phyloP scores from a whole-genome alignment of 2,113 vertebrate genomes.

The Fukomys damarensis region DNA sequence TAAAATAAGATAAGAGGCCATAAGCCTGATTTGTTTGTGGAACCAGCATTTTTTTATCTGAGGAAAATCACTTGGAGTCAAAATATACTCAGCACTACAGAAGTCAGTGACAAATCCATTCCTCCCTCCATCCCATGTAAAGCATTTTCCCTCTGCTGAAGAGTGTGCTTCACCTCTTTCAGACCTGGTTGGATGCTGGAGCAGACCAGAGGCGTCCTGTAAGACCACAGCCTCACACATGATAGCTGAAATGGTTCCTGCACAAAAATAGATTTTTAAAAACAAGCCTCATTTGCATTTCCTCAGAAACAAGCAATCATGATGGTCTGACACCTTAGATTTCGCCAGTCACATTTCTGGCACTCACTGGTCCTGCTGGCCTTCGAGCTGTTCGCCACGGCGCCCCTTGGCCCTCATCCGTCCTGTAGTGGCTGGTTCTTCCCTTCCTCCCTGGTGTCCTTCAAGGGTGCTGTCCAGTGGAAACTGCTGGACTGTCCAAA shows the following conservation, averaged over 20 bases:
- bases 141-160: constrained; percentile 57
- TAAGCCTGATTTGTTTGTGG: constrained; percentile 74
- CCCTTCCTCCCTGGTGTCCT: too few relatives aligned
- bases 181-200: constrained; percentile 22
- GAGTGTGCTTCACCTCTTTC: constrained; percentile 14
- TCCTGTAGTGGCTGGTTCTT: too few relatives aligned
- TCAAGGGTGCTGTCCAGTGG: too few relatives aligned
- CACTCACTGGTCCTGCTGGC: too few relatives aligned
- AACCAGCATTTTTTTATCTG: constrained; percentile 77
- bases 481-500: too few relatives aligned
- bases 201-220: not conserved
- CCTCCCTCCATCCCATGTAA: not conserved
- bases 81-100: constrained; percentile 77
- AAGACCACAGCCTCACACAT: constrained; percentile 12
- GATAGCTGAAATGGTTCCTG: not conserved
- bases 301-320: not conserved
- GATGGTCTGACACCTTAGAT: not conserved
- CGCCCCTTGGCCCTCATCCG: too few relatives aligned
- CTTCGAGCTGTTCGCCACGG: too few relatives aligned
- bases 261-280: constrained; percentile 26
- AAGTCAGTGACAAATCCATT: constrained; percentile 75
- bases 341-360: too few relatives aligned
- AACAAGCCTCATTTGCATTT: not conserved
- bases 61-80: constrained; percentile 66
- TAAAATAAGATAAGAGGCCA: not conserved